These are phyloP conservation scores for Ormyrus labotus DNA, from an alignment of 2,888 invertebrate genomes.

Conservation along the genomic window DNA sequence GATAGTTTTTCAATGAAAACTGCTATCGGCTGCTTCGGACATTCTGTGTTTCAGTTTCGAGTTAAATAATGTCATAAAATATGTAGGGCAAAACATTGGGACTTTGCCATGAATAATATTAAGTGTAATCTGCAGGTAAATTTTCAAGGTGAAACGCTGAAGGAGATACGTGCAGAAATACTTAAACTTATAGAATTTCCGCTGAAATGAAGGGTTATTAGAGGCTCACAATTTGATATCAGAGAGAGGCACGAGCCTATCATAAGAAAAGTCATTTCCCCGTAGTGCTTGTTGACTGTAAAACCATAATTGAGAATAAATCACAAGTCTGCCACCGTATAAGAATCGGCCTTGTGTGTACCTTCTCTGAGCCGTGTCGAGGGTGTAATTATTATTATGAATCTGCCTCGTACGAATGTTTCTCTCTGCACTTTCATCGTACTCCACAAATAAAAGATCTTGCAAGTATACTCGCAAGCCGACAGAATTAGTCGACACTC, in stretches of 20 bases:
- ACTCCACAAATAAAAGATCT: not conserved
- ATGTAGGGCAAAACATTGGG: not conserved
- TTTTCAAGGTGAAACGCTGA: conserved; percentile 10
- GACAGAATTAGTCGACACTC: no score
- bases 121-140: not conserved
- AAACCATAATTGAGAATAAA: conserved; percentile 45
- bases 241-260: not conserved
- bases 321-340: conserved; percentile 8
- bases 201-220: conserved; percentile 30
- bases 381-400: conserved; percentile 38
- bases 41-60: no score
- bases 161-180: not conserved
- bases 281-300: conserved; percentile 17
- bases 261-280: conserved; percentile 10
- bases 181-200: conserved; percentile 35
- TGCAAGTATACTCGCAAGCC: no score
- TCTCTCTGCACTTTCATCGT: not conserved
- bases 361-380: conserved; percentile 32
- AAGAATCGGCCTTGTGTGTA: conserved; percentile 29
- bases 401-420: not conserved
- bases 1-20: no score
- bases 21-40: no score
- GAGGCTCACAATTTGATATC: conserved; percentile 7
- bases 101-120: not conserved
- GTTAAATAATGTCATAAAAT: no score